These are phyloP conservation scores for Lophura nycthemera DNA, from an alignment of 2,113 vertebrate genomes.

Conservation along the genomic window DNA sequence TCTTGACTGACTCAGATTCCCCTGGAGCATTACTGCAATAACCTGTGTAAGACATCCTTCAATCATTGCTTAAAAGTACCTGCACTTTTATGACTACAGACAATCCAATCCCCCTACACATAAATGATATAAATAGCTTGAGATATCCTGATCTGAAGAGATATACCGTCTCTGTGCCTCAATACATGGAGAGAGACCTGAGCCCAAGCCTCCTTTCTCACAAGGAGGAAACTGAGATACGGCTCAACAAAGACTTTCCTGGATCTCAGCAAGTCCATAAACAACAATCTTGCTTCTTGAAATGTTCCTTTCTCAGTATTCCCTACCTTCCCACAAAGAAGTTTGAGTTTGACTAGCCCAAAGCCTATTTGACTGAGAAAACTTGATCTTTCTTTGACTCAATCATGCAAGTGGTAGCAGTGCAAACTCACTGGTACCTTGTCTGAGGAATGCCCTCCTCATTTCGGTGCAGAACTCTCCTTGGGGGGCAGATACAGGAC, in stretches of 20 bases:
- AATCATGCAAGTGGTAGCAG: neutral
- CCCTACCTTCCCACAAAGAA: neutral
- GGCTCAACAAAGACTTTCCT: neutral
- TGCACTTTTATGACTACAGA: neutral
- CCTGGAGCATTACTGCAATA: neutral
- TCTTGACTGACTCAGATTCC: neutral
- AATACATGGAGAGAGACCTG: rapidly evolving
- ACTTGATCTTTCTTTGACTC: neutral
- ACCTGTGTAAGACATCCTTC: neutral
- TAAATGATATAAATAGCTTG: neutral
- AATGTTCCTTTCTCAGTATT: neutral
- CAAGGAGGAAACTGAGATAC: neutral
- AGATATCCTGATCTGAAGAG: neutral
- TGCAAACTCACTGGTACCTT: neutral
- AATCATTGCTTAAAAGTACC: neutral
- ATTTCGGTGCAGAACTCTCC: neutral
- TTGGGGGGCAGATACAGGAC: neutral
- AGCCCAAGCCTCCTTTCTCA: neutral
- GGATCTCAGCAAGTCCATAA: neutral
- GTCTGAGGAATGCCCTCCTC: neutral
- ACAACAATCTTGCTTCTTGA: neutral
- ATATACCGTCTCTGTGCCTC: neutral
- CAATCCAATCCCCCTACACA: neutral
- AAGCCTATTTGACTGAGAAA: neutral
- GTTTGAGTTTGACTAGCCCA: too few species aligned